phyloP scores from a whole-genome alignment of 2,888 invertebrate genomes.

The Xestia sexstrigata region DNA sequence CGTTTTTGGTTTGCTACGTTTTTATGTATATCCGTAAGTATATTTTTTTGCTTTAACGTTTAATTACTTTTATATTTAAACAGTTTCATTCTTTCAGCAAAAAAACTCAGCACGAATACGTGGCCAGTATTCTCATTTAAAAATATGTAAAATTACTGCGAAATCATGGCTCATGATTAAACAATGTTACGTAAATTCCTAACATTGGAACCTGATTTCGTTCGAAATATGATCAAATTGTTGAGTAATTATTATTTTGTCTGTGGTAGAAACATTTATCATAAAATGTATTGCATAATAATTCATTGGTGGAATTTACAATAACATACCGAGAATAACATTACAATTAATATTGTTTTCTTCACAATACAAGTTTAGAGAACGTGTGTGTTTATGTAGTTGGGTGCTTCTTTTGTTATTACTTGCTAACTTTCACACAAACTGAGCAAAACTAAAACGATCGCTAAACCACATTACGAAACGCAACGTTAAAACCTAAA shows the following conservation, averaged over 20 bases:
- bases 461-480: conserved; percentile 58
- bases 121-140: conserved; percentile 22
- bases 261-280: not conserved
- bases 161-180: conserved; percentile 8
- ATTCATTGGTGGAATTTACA: not conserved
- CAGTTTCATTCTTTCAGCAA: conserved; percentile 23
- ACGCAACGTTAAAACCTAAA: conserved; percentile 57
- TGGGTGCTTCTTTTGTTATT: not conserved
- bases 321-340: not conserved
- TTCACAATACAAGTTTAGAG: no score
- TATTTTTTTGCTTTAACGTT: conserved; percentile 39
- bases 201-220: not conserved
- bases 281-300: not conserved
- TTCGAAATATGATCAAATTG: not conserved
- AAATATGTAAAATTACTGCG: conserved; percentile 6
- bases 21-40: conserved; percentile 7
- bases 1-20: conserved; percentile 38
- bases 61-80: conserved; percentile 43
- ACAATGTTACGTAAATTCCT: conserved; percentile 17
- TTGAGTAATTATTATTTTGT: not conserved
- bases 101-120: conserved; percentile 9
- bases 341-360: not conserved
- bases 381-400: not conserved
- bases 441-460: conserved; percentile 27
- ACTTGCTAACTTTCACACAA: conserved; percentile 6